Base-by-base conservation (phyloP, 35 echinoderm and acorn worm genomes). In the Nesometra sesokonis region DNA sequence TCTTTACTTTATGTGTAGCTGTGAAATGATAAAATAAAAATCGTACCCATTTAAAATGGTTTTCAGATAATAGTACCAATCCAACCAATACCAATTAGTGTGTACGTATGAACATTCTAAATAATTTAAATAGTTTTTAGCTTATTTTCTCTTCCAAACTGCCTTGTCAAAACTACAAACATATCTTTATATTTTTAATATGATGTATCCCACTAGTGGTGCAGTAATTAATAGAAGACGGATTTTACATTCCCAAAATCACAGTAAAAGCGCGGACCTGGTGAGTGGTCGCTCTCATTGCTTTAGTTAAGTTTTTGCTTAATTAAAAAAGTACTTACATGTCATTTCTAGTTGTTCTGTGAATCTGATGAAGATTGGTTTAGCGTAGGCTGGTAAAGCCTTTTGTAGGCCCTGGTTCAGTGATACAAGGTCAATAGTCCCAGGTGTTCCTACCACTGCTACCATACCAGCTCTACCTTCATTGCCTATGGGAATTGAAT, bases 391-490 rank as follows among this genome's bases (percentile, higher is more conserved):
- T 32, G 96, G 96, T 32, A 99, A 86, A 34, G 76, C 85, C 34
- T 89, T 79, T 76, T 94, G 91, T 8, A 99, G 87, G 46, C 77
- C 85, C 1, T 40, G 81, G 77, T 87, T 90, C 3, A 99, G 37
- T 32, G 35, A 30, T 13, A 67, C 76, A 35, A 99, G 82, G 76
- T 94, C 87, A 19, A 99, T 76, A 19, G 67, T 32, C 0, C 85
- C 77, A 4, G 86, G 80, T 19, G 87, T 47, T 19, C 90, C 88
- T 13, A 93, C 92, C 29, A 99, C 90, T 34, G 96, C 92, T 81
- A 88, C 96, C 96, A 99, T 99, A 31, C 96, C 96, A 35, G 92
- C 92, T 36, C 90, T 85, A 77, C 96, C 96, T 79, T 99, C 96
- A 82, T 85, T 52, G 52, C 93, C 96, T 99, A 27, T 5, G 5